Evolutionary conservation across 2,888 invertebrate genomes (phyloP), one percentile per base, ranked within the genome.

Genomic region (Stenotaenia linearis): DNA sequence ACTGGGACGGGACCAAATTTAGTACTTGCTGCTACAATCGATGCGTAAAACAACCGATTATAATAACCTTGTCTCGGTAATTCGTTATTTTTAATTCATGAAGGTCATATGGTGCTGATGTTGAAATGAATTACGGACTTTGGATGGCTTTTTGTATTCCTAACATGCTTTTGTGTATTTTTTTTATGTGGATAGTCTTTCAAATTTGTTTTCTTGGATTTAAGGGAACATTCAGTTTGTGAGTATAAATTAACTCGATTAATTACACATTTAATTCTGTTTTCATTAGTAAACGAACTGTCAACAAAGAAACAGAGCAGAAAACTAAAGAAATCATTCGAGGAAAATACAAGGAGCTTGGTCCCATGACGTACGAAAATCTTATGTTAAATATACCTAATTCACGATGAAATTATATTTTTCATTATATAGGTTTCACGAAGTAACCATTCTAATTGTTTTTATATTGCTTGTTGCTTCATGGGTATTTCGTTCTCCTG

Each of bases 1-100:
- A 86, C 86, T 3, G 86, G 86, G 18, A 86, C 86, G 6, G 85
- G 84, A 25, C 85, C 86, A n/a, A 86, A 86, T 81, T 83, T 86
- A 23, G 84, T 86, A 21, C 81, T 86, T 61, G 85, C 85, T 80
- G 85, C 85, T 18, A 83, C 84, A 74, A 83, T 85, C 4, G 85
- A 86, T 80, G 81, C 82, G 84, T 84, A 80, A 80, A 81, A 6
- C 28, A 61, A 1, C 12, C 1, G 9, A 61, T 4, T n/a, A 45
- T 7, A 45, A 9, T n/a, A 18, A 45, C 45, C 3, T 9, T 45
- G 4, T 45, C 45, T n/a, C 3, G 3, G 12, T 45, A 4, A 45
- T 7, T 45, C 12, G 3, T 61, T 23, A 21, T 56, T 21, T 77
- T 77, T 40, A 28, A 1, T 21, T 1, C 10, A 21, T 21, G 4